phyloP scores from a whole-genome alignment of 1,140 invertebrate genomes.

The Drosophila lacteicornis region DNA sequence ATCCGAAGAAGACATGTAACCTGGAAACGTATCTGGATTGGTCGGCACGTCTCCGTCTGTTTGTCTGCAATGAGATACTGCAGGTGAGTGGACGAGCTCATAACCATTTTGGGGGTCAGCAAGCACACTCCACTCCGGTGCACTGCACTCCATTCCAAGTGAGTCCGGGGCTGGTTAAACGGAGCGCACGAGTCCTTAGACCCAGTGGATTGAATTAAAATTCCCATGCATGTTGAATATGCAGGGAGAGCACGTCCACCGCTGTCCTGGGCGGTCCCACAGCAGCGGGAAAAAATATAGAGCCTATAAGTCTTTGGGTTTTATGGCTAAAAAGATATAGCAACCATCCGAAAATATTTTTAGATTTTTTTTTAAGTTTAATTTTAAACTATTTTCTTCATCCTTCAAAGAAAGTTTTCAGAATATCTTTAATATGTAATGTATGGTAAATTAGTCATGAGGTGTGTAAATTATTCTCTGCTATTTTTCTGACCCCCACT shows the following conservation, averaged over 20 bases:
- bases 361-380: background rate
- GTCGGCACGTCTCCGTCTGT: conserved; percentile 82
- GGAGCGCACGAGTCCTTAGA: conserved; percentile 66
- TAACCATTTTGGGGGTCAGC: conserved; percentile 34
- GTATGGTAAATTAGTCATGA: no score
- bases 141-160: background rate
- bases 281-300: conserved; percentile 3
- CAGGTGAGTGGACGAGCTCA: conserved; percentile 68
- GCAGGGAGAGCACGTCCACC: conserved; percentile 40
- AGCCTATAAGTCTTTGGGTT: no score
- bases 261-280: background rate
- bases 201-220: conserved; percentile 71
- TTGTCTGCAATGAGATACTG: conserved; percentile 84
- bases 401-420: no score
- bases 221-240: conserved; percentile 66
- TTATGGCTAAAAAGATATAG: no score
- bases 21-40: conserved; percentile 84
- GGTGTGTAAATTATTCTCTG: no score
- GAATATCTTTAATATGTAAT: background rate
- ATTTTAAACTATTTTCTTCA: no score
- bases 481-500: background rate
- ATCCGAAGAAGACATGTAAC: conserved; percentile 84
- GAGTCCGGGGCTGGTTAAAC: conserved; percentile 37
- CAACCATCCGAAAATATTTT: background rate
- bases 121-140: background rate